Percentiles rank a stretch among this genome's conserved stretches.
Conservation (phyloP, 2,113 vertebrate species). For the Podocnemis expansa region DNA sequence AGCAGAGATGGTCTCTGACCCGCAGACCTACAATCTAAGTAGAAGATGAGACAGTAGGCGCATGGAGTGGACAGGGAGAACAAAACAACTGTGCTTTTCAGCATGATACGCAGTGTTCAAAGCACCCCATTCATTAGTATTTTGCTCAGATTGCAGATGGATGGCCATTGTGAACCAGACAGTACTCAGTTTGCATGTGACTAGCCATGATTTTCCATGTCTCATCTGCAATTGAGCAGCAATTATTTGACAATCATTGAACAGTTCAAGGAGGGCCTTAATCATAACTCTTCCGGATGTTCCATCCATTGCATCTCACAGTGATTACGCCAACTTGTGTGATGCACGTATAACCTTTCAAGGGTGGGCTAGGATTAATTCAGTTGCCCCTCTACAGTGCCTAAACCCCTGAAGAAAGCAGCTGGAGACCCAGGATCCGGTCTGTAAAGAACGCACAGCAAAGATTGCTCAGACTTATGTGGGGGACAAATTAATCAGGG, state of each 20-base stretch:
- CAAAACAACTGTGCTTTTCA: too few species aligned
- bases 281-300: neutral
- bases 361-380: too few species aligned
- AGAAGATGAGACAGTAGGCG: neutral
- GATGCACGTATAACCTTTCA: too few species aligned
- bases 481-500: too few species aligned
- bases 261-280: neutral
- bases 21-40: neutral
- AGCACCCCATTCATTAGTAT: neutral
- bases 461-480: too few species aligned
- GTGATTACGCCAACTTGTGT: neutral
- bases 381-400: too few species aligned
- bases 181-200: neutral
- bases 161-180: neutral
- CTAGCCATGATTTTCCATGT: neutral
- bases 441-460: too few species aligned
- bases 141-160: neutral
- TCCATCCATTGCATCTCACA: neutral
- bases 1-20: neutral
- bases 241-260: neutral
- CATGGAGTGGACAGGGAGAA: neutral
- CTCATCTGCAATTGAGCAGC: neutral
- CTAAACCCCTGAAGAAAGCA: too few species aligned
- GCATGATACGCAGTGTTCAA: too few species aligned
- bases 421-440: too few species aligned